Conservation (phyloP, 2,888 invertebrate species). For the Tetragonisca angustula region DNA sequence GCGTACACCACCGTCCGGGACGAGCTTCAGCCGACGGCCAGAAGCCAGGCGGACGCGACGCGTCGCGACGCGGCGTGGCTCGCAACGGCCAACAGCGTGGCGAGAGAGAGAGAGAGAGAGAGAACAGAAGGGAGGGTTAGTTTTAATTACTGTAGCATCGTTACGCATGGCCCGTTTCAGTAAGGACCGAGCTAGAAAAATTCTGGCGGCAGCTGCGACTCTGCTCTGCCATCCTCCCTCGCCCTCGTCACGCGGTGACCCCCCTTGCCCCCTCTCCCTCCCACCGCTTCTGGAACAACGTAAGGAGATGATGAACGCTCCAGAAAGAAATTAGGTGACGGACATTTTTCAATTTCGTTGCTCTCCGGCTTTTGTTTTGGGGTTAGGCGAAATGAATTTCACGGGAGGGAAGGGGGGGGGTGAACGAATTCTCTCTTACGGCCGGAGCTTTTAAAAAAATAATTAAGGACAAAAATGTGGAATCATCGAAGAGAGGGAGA, state of each 20-base stretch:
- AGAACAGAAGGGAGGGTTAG: constrained; percentile 60
- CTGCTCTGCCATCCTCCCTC: constrained; percentile 46
- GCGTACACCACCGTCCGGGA: constrained; percentile 61
- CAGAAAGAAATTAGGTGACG: constrained; percentile 56
- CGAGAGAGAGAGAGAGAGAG: neutral
- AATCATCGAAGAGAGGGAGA: neutral
- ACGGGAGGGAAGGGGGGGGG: too few species aligned
- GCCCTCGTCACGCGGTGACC: constrained; percentile 38
- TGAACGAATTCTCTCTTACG: neutral
- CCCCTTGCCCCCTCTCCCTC: constrained; percentile 48
- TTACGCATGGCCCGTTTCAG: constrained; percentile 77
- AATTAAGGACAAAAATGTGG: neutral
- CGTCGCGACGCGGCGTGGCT: constrained; percentile 23
- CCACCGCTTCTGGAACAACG: constrained; percentile 42
- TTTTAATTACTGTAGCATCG: constrained; percentile 82
- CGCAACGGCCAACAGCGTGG: neutral
- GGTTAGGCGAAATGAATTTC: neutral
- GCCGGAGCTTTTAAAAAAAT: neutral
- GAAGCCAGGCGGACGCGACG: constrained; percentile 47
- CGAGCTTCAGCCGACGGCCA: constrained; percentile 56
- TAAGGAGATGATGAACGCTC: constrained; percentile 58
- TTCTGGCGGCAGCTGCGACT: constrained; percentile 65
- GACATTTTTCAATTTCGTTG: constrained; percentile 24
- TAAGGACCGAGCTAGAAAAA: constrained; percentile 72
- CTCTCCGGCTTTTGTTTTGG: neutral